phyloP scores from a whole-genome alignment of 2,113 vertebrate species.

The Andinoacara biseriatus region DNA sequence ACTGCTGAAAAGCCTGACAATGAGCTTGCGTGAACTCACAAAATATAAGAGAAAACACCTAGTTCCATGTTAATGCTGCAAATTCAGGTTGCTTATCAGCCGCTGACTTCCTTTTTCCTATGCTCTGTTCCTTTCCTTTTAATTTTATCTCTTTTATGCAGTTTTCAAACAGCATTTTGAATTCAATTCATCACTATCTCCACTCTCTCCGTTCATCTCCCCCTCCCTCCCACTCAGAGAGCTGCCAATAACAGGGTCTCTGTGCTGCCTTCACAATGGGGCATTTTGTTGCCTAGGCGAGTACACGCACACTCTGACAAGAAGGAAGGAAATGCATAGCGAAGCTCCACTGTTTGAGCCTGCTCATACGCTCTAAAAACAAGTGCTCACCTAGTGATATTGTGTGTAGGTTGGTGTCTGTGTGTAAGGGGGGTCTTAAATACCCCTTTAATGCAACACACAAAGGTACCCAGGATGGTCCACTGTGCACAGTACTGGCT shows the following conservation, averaged over 20 bases:
- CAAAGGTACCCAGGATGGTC: not conserved
- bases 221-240: slow-evolving; percentile 56
- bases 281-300: slow-evolving; percentile 68
- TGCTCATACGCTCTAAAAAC: slow-evolving; percentile 45
- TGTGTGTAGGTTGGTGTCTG: not conserved
- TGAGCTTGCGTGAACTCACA: not conserved
- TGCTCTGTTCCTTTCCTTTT: not conserved
- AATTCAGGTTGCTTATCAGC: not conserved
- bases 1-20: slow-evolving; percentile 1
- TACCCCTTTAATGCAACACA: slow-evolving; percentile 18
- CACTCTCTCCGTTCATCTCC: slow-evolving; percentile 22
- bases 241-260: slow-evolving; percentile 74
- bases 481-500: not conserved
- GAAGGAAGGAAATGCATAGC: slow-evolving; percentile 38
- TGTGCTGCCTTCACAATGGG: slow-evolving; percentile 75
- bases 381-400: slow-evolving; percentile 47
- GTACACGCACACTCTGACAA: slow-evolving; percentile 39
- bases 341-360: slow-evolving; percentile 13
- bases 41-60: not conserved
- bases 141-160: slow-evolving; percentile 11
- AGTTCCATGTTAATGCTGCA: slow-evolving; percentile 5
- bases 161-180: slow-evolving; percentile 20
- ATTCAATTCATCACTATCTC: slow-evolving; percentile 35
- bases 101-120: not conserved
- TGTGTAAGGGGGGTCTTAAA: not conserved